Percentiles rank a stretch among this genome's conserved stretches.
phyloP scores from a whole-genome alignment of 2,113 vertebrate genomes.

The Carassius carassius region DNA sequence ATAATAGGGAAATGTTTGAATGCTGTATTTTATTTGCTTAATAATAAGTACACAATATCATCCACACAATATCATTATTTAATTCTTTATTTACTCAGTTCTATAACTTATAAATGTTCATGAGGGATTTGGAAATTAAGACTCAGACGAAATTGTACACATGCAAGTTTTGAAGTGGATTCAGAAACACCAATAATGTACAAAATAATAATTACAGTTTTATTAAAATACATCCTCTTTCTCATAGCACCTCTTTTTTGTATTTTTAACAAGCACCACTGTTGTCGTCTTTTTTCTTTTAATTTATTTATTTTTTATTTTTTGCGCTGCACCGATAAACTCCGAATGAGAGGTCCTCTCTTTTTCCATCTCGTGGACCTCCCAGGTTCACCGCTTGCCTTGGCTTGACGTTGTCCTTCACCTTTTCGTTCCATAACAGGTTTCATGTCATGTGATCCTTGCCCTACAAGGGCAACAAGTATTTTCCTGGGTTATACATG shows the following conservation, averaged over 20 bases:
- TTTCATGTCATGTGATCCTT: conserved; percentile 79
- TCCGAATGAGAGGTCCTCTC: conserved; percentile 71
- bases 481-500: conserved; percentile 80
- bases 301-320: conserved; percentile 64
- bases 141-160: conserved; percentile 84
- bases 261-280: conserved; percentile 89
- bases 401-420: conserved; percentile 74
- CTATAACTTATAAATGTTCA: conserved; percentile 71
- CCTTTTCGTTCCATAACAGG: conserved; percentile 74
- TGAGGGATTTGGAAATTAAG: conserved; percentile 69
- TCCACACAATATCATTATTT: conserved; percentile 74
- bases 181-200: conserved; percentile 92
- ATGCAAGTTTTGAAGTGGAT: conserved; percentile 98
- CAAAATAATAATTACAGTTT: conserved; percentile 98
- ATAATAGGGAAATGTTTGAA: conserved; percentile 81
- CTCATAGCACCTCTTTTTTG: conserved; percentile 86
- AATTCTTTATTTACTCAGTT: conserved; percentile 63
- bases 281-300: conserved; percentile 69
- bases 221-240: conserved; percentile 86
- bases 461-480: conserved; percentile 80
- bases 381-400: conserved; percentile 7
- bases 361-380: conserved; percentile 56
- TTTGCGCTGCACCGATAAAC: conserved; percentile 86
- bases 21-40: conserved; percentile 85
- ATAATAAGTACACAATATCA: conserved; percentile 84